A percentile compares a stretch with the other conserved stretches of the same genome.
Conservation (phyloP, 2,797 vertebrate genomes). For the Cryptoblepharus egeriae region DNA sequence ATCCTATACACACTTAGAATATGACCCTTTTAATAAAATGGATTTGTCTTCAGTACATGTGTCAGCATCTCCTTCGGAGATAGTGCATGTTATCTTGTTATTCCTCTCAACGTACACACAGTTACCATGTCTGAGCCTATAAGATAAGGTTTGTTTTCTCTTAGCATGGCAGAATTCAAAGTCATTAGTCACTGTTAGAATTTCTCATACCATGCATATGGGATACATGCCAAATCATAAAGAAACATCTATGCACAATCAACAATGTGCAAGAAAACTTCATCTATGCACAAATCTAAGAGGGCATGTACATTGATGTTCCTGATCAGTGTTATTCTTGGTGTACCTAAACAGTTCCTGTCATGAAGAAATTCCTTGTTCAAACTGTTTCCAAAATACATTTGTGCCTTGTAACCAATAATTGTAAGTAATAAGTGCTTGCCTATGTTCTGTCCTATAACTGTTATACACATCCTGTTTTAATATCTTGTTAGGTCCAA, state of each 20-base stretch:
- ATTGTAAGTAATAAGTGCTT: no score
- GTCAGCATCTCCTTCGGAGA: conserved; percentile 2
- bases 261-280: no score
- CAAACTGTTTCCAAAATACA: no score
- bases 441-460: no score
- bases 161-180: not conserved
- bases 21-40: no score
- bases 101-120: not conserved
- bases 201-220: not conserved
- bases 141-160: conserved; percentile 24
- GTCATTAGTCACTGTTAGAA: not conserved
- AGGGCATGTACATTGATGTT: not conserved
- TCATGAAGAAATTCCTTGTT: no score
- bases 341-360: no score
- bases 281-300: not conserved
- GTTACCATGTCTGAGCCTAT: not conserved
- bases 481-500: no score
- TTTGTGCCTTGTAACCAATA: no score
- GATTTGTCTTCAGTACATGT: not conserved
- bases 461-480: no score
- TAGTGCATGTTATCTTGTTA: conserved; percentile 2
- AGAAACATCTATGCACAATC: not conserved
- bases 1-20: no score
- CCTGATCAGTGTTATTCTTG: no score
- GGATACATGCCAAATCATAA: not conserved